Percentiles rank a stretch among this genome's conserved stretches.
Conservation (phyloP, 2,797 vertebrate genomes). For the Melanogrammus aeglefinus region DNA sequence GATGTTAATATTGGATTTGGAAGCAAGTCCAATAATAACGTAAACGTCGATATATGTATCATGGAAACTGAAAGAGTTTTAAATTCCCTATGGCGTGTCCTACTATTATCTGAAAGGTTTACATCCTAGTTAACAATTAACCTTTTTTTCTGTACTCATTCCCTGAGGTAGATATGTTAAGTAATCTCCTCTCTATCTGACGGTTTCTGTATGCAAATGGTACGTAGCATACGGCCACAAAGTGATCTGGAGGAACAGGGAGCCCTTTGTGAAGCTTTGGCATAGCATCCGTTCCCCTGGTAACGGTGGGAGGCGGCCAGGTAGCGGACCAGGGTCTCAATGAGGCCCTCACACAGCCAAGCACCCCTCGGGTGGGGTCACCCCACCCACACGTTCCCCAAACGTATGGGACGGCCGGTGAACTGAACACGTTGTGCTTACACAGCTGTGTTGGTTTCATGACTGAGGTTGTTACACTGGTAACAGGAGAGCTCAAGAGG, state of each 20-base stretch:
- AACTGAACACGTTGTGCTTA: not conserved
- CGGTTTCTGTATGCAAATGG: conserved; percentile 72
- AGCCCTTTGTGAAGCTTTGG: conserved; percentile 87
- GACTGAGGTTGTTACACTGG: conserved; percentile 9
- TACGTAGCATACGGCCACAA: conserved; percentile 83
- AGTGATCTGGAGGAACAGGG: conserved; percentile 88
- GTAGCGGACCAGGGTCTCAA: conserved; percentile 31
- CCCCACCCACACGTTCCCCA: not conserved
- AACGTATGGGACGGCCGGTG: not conserved
- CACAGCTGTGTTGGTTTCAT: conserved; percentile 16
- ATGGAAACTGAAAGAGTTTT: not conserved
- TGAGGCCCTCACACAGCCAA: conserved; percentile 16
- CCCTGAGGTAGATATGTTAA: not conserved
- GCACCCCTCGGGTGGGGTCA: not conserved
- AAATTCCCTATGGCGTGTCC: not conserved
- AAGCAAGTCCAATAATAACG: not conserved
- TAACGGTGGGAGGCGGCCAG: conserved; percentile 52
- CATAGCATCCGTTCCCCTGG: conserved; percentile 79
- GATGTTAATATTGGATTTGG: not conserved
- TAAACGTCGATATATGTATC: not conserved
- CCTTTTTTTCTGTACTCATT: not conserved
- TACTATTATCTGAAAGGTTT: not conserved
- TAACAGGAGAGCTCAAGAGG: not conserved
- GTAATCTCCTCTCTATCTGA: not conserved
- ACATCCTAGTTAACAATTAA: not conserved